Base-by-base conservation (phyloP, 2,888 invertebrate species). In the Gastrophysa polygoni region DNA sequence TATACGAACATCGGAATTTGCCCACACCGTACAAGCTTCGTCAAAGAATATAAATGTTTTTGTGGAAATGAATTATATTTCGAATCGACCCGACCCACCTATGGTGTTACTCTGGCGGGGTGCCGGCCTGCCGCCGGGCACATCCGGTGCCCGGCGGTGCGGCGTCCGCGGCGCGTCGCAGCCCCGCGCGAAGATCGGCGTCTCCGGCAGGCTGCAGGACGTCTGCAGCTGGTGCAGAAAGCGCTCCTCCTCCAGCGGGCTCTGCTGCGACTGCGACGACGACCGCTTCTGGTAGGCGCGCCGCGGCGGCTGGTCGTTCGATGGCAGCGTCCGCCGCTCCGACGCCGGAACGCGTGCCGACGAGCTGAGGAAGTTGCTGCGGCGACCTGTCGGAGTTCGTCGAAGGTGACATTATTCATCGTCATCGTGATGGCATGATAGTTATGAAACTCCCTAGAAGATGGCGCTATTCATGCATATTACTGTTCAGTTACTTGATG, bases 141-240 rank as follows among this genome's bases (percentile, higher is more conserved):
- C 81, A 55, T 86, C 87, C 1, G 88, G 86, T 63, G 87, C 88
- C 43, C 86, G 81, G 65, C 91, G 84, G 65, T 92, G 92, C 4
- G 93, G 92, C 2, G 93, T 93, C 64, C 93, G 85, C 0, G 93
- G 92, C 69, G 93, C 90, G 81, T 93, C 93, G 82, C 91, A 90
- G 71, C 76, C 71, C 69, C 93, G 85, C 2, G 92, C 91, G 80
- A 93, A 93, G 65, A 93, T 92, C 0, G 93, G 93, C 1, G 93
- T 93, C 83, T 93, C 93, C n/a, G 93, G 93, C 61, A 93, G 83
- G 75, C 93, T 93, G 71, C 92, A 93, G 0, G 93, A 93, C 2
- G 93, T 93, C 80, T 93, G 93, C 80, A 93, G 82, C 59, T 84
- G 86, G 68, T 82, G 82, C n/a, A n/a, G n/a, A n/a, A n/a, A 14